phyloP scores from a whole-genome alignment of 2,113 vertebrate genomes.

The Dascyllus trimaculatus region DNA sequence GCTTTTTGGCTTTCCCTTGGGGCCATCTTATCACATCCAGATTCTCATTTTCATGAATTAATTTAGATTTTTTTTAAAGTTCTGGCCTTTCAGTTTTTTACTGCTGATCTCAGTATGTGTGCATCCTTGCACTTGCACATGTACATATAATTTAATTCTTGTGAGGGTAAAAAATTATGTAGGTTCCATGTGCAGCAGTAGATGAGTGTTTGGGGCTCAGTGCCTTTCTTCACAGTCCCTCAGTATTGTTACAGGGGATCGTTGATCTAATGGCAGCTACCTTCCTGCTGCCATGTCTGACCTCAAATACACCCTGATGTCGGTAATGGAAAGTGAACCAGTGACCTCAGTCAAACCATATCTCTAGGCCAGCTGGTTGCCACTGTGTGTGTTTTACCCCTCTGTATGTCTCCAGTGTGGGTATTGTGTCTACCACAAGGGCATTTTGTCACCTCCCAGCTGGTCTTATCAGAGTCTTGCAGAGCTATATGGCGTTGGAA shows the following conservation, averaged over 20 bases:
- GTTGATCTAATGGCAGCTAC: constrained; percentile 20
- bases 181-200: not conserved
- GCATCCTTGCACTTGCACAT: constrained; percentile 1
- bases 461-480: constrained; percentile 75
- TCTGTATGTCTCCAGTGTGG: constrained; percentile 43
- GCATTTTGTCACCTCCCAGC: constrained; percentile 76
- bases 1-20: constrained; percentile 79
- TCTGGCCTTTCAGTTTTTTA: constrained; percentile 36
- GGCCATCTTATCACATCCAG: constrained; percentile 58
- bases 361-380: constrained; percentile 59
- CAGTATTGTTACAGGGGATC: constrained; percentile 6
- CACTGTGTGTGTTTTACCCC: constrained; percentile 49
- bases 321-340: constrained; percentile 47
- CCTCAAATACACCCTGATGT: constrained; percentile 44
- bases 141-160: not conserved
- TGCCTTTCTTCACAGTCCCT: constrained; percentile 16
- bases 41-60: constrained; percentile 52
- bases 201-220: not conserved
- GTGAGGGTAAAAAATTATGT: not conserved
- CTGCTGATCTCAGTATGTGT: constrained; percentile 19
- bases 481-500: constrained; percentile 64
- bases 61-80: constrained; percentile 36
- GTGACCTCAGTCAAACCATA: constrained; percentile 57
- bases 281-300: constrained; percentile 29
- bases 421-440: constrained; percentile 58